Evolutionary conservation across 1,140 invertebrate genomes (phyloP), one percentile per base, ranked within the genome.

Genomic region (Diachasmimorpha longicaudata): DNA sequence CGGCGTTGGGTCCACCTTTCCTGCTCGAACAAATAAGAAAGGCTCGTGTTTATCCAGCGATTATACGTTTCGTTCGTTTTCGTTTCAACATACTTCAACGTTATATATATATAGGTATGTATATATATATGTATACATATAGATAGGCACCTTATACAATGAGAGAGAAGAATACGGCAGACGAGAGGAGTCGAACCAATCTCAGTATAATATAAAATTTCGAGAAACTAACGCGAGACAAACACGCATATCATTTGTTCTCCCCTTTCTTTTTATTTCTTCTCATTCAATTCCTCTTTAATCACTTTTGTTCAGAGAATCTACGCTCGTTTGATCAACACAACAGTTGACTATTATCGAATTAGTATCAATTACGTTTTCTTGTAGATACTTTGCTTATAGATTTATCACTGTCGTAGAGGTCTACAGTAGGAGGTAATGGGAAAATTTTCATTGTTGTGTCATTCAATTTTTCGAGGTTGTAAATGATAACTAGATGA

Each of bases 1-100:
- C 70, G 93, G 92, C 83, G 93, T 92, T n/a, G 94, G 93, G 82
- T 96, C 95, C 83, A 95, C 92, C 91, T 96, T 96, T 90, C 95
- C 95, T 96, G 90, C 80, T 80, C 31, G 48, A 71, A 79, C 67
- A 79, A 82, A 84, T 70, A 84, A 78, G 79, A 52, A 79, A 83
- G 74, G 77, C 68, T 76, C 21, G 70, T 73, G 77, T 74, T 76
- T 76, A 78, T 74, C 73, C 19, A 48, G 25, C 73, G 73, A 74
- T 78, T 77, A 77, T 74, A 77, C 67, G 67, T 70, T 78, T 68
- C 42, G 52, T 46, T 72, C 52, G 37, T 71, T 77, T 72, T 74
- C 55, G 68, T 70, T 74, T 74, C 76, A 55, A 74, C 72, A 71
- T 46, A 39, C 58, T 37, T 72, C 39, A 58, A 36, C 16, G 14